Conservation (phyloP, 1,140 invertebrate species). For the Heliothis virescens region DNA sequence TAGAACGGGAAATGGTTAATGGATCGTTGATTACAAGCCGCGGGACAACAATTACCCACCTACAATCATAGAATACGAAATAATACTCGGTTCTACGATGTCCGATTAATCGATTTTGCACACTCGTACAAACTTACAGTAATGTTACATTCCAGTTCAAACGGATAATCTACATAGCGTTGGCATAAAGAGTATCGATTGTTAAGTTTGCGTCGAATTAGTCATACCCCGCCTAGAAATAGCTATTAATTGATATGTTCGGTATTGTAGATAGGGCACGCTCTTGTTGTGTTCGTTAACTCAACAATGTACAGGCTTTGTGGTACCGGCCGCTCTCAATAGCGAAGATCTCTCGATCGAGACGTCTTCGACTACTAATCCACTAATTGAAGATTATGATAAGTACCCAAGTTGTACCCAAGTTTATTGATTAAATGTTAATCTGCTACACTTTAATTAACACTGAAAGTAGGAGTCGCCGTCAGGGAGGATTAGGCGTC, state of each 20-base stretch:
- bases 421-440: constrained; percentile 42
- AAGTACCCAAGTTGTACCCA: constrained; percentile 32
- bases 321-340: constrained; percentile 23
- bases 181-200: constrained; percentile 21
- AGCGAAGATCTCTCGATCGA: constrained; percentile 15
- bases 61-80: constrained; percentile 5
- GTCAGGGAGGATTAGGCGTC: constrained; percentile 1
- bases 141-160: constrained; percentile 21
- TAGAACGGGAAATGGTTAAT: constrained; percentile 19
- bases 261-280: constrained; percentile 46
- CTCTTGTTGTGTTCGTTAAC: constrained; percentile 39
- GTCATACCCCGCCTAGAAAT: constrained; percentile 43
- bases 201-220: constrained; percentile 31
- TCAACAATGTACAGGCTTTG: constrained; percentile 38
- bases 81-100: background rate
- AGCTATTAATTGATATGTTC: constrained; percentile 48
- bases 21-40: background rate
- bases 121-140: constrained; percentile 25
- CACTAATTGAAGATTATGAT: constrained; percentile 41
- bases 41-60: constrained; percentile 14
- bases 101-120: constrained; percentile 35
- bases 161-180: constrained; percentile 18
- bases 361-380: constrained; percentile 34
- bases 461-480: background rate
- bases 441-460: constrained; percentile 37